phyloP scores from a whole-genome alignment of 2,113 vertebrate genomes.

The Anoura caudifer region DNA sequence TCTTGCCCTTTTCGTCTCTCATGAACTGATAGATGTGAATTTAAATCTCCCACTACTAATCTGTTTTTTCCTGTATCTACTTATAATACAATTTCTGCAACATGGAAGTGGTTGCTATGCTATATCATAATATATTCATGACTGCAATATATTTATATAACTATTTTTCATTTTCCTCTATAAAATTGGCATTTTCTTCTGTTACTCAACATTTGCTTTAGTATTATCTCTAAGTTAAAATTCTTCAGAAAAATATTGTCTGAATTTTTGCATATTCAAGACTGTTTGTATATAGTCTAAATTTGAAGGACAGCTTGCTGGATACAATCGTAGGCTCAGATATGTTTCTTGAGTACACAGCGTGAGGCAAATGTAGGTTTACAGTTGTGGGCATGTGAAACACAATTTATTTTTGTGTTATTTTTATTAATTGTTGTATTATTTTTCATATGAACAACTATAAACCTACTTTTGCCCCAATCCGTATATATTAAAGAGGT shows the following conservation, averaged over 20 bases:
- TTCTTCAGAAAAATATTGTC: neutral
- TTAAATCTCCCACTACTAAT: neutral
- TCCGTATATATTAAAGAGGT: neutral
- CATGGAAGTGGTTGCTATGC: neutral
- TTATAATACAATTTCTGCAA: neutral
- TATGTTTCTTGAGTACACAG: neutral
- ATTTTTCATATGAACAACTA: neutral
- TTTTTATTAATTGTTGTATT: neutral
- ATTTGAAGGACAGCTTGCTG: neutral
- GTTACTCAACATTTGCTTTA: neutral
- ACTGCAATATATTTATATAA: neutral
- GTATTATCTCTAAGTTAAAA: neutral
- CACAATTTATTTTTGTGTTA: neutral
- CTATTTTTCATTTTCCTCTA: neutral
- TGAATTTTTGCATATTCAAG: neutral
- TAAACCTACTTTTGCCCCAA: neutral
- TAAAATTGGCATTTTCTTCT: neutral
- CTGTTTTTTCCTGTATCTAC: neutral
- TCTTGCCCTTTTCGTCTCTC: neutral
- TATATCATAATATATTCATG: neutral
- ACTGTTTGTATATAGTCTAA: neutral
- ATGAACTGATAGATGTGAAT: neutral
- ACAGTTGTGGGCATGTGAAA: neutral
- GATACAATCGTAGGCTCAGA: neutral
- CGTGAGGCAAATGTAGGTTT: neutral